Conservation (phyloP, 2,888 invertebrate species). For the Drosophila ustulata region DNA sequence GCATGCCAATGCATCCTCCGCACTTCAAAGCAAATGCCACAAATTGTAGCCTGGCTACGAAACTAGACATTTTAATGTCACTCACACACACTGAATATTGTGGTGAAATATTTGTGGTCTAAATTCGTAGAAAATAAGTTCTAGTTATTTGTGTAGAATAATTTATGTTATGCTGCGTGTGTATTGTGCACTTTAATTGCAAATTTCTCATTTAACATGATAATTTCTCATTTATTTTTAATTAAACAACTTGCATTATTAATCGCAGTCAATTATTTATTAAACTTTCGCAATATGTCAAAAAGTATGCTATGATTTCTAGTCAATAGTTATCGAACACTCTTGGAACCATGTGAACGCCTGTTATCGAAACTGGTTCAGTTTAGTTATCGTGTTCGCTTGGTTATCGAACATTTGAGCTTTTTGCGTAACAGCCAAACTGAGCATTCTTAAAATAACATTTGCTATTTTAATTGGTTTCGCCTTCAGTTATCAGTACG, state of each 20-base stretch:
- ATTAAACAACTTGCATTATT: not conserved
- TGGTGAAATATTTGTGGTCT: not conserved
- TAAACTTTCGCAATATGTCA: not conserved
- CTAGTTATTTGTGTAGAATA: not conserved
- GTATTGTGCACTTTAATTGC: not conserved
- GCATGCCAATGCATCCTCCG: conserved; percentile 19
- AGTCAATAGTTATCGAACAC: too few species aligned
- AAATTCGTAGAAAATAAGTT: not conserved
- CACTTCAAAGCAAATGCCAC: conserved; percentile 18
- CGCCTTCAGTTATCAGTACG: conserved; percentile 2
- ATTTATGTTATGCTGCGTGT: not conserved
- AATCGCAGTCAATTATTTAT: not conserved
- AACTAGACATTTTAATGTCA: conserved; percentile 3
- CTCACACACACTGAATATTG: not conserved
- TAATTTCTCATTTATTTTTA: not conserved
- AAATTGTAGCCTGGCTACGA: conserved; percentile 4
- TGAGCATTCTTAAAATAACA: not conserved
- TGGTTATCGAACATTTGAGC: not conserved
- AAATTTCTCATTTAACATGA: not conserved
- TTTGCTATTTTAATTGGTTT: conserved; percentile 2
- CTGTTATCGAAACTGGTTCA: not conserved
- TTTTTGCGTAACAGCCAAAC: not conserved
- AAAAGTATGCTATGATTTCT: not conserved
- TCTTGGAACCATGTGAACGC: not conserved
- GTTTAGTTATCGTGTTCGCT: not conserved